Base-by-base conservation (phyloP, 2,113 vertebrate species). In the Amphiprion ocellaris region DNA sequence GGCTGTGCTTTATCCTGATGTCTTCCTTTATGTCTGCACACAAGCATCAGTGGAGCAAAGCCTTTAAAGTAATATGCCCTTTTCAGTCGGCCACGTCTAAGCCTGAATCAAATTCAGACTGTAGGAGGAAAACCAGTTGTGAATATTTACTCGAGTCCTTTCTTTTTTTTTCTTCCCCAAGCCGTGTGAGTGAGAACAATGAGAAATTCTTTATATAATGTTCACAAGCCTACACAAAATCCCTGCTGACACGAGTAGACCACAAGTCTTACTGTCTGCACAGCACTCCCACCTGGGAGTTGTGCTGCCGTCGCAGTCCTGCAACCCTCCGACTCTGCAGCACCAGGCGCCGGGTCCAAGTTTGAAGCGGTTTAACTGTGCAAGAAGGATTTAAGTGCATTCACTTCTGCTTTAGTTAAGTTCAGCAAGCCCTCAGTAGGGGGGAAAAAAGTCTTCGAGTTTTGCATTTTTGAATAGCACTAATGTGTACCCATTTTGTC, bases 131-230 rank as follows among this genome's bases (percentile, higher is more conserved):
- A 71, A 4, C 19, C 49, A 28, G 73, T 68, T 60, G 55, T 82
- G 60, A 82, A 87, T 90, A 82, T 80, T 66, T 79, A 81, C 71
- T 74, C 47, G 44, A 83, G 81, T 61, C 55, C 56, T 68, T 21
- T 14, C 0, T 33, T 59, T 62, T 17, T 21, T 55, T 30, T 17
- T 47, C n/a, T 26, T 44, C 37, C 37, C 33, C 47, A 33, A 53
- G 50, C 46, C 28, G 54, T 66, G 54, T 73, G 60, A 83, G 62
- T 58, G 26, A 60, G 67, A 90, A 88, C 55, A 87, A 87, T 61
- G 66, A 75, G 44, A 72, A 49, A 28, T 79, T 67, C 28, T 88
- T 86, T 56, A 65, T 82, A 33, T 74, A 64, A 82, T 56, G 56
- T 47, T 74, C 73, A 67, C 55, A 64, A 53, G 56, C 62, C 77